Evolutionary conservation across 2,113 vertebrate species (phyloP).

Genomic region (Apaloderma vittatum): DNA sequence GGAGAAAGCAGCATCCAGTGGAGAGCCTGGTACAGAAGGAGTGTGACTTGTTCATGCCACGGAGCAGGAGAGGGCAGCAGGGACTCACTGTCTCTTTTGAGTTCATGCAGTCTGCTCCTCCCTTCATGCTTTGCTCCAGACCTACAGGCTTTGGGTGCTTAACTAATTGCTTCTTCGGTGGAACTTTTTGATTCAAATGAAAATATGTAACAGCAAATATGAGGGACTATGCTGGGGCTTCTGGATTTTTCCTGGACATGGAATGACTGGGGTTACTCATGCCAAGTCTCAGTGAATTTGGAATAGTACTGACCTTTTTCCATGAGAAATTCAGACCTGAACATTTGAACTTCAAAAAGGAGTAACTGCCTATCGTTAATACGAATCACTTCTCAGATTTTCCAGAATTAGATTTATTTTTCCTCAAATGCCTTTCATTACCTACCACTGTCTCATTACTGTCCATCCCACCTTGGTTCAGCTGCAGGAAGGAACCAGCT

Average conservation of each 20-base stretch:
- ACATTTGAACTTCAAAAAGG: background rate
- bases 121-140: background rate
- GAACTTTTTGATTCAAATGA: background rate
- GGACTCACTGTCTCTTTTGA: background rate
- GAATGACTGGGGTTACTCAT: background rate
- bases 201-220: background rate
- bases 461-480: background rate
- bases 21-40: background rate
- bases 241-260: background rate
- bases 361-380: background rate
- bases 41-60: background rate
- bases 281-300: background rate
- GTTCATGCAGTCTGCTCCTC: background rate
- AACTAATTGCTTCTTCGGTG: background rate
- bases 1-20: background rate
- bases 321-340: background rate
- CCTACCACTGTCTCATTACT: background rate
- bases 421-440: background rate
- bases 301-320: background rate
- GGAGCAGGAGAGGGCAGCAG: background rate
- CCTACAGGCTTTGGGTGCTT: background rate
- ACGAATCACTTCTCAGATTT: background rate
- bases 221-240: background rate
- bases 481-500: background rate
- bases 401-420: background rate